phyloP scores from a whole-genome alignment of 2,797 vertebrate genomes.

The Crocodylus rhombifer region DNA sequence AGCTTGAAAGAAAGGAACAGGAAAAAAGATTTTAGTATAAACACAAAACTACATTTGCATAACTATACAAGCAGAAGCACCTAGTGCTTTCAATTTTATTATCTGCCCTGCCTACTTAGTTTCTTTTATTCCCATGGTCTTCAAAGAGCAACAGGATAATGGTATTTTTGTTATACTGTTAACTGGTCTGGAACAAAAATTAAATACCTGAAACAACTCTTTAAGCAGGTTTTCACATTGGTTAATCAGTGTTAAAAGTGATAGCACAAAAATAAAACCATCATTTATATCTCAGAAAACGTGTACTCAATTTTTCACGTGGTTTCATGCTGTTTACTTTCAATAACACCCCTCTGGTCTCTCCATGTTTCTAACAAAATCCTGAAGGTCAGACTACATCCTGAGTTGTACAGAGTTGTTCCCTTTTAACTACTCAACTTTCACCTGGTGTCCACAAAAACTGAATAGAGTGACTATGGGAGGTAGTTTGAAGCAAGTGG shows the following conservation, averaged over 20 bases:
- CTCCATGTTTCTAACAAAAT: too few species aligned
- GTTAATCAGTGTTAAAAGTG: too few species aligned
- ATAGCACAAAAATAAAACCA: too few species aligned
- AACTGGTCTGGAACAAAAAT: background rate
- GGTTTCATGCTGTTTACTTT: too few species aligned
- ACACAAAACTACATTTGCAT: too few species aligned
- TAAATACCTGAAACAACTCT: background rate
- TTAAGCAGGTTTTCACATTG: background rate
- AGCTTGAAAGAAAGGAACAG: background rate
- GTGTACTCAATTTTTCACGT: too few species aligned
- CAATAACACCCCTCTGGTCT: too few species aligned
- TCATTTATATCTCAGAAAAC: background rate
- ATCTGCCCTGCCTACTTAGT: background rate
- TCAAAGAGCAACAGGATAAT: background rate
- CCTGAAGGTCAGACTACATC: background rate
- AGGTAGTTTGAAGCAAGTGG: rapidly evolving
- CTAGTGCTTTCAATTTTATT: background rate
- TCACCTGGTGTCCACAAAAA: background rate
- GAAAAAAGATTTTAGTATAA: background rate
- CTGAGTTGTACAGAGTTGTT: background rate
- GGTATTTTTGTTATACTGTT: too few species aligned
- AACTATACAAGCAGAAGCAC: too few species aligned
- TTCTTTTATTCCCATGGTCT: background rate
- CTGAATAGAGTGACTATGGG: background rate
- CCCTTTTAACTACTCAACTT: slow-evolving; percentile 13